Conservation (phyloP, 2,113 vertebrate genomes). For the Oenanthe melanoleuca region DNA sequence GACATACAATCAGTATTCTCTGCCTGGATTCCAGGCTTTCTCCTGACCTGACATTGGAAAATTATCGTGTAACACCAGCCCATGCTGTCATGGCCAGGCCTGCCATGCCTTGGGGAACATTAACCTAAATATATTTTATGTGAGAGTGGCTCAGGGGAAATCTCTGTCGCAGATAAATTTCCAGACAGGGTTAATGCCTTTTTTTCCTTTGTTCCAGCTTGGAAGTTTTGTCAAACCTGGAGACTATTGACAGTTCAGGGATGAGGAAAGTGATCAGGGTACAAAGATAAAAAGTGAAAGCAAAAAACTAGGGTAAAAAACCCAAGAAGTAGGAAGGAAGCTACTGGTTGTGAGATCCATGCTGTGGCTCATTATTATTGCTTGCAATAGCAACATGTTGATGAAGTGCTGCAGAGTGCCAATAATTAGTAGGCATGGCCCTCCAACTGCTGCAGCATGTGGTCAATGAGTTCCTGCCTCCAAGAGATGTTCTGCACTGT, state of each 20-base stretch:
- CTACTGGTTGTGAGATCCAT: background rate
- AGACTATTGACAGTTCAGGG: background rate
- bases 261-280: background rate
- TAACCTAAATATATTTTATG: background rate
- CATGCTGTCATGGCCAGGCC: background rate
- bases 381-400: conserved; percentile 52
- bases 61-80: background rate
- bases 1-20: background rate
- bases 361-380: conserved; percentile 47
- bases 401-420: conserved; percentile 38
- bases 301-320: background rate
- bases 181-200: background rate
- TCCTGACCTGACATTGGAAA: background rate
- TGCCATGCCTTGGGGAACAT: background rate
- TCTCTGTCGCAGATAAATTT: background rate
- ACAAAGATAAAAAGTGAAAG: background rate
- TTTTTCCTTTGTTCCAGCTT: background rate
- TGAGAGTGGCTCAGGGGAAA: background rate
- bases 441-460: conserved; percentile 60
- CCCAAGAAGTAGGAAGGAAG: background rate
- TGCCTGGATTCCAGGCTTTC: background rate
- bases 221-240: background rate
- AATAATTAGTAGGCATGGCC: conserved; percentile 55
- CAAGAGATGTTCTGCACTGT: conserved; percentile 37
- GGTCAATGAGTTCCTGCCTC: conserved; percentile 62